Evolutionary conservation across 2,113 vertebrate genomes (phyloP).

Genomic region (Limnothrissa miodon): DNA sequence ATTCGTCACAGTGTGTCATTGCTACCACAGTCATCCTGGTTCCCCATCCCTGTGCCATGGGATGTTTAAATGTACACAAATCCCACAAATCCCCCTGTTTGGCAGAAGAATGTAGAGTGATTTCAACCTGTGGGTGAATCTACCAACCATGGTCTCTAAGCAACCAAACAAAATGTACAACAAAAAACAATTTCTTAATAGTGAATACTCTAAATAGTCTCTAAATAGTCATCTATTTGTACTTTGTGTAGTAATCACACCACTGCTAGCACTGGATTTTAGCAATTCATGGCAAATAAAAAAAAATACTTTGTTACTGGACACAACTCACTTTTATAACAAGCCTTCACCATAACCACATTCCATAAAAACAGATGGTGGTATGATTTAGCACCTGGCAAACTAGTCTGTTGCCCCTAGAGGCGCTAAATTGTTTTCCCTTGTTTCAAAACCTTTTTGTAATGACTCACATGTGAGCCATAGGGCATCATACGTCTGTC

Average conservation of each 20-base stretch:
- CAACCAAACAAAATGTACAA: conserved; percentile 7
- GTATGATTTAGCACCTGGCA: neutral
- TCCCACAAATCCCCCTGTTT: neutral
- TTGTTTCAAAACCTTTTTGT: neutral
- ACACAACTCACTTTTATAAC: neutral
- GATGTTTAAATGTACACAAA: neutral
- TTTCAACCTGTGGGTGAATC: neutral
- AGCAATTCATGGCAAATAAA: neutral
- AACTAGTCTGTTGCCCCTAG: neutral
- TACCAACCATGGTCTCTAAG: neutral
- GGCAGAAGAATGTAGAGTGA: neutral
- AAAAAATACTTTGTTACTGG: neutral
- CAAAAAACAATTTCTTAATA: neutral
- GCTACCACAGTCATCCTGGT: neutral
- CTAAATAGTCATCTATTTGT: no score
- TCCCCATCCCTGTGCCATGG: neutral
- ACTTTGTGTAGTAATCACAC: neutral
- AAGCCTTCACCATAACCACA: neutral
- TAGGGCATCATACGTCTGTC: neutral
- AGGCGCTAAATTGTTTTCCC: conserved; percentile 2
- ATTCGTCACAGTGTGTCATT: neutral
- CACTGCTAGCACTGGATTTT: neutral
- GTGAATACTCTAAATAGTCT: neutral
- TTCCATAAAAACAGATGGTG: conserved; percentile 1
- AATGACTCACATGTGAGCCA: conserved; percentile 10